Evolutionary conservation across 2,113 vertebrate genomes (phyloP).

Genomic region (Zosterops hypoxanthus): DNA sequence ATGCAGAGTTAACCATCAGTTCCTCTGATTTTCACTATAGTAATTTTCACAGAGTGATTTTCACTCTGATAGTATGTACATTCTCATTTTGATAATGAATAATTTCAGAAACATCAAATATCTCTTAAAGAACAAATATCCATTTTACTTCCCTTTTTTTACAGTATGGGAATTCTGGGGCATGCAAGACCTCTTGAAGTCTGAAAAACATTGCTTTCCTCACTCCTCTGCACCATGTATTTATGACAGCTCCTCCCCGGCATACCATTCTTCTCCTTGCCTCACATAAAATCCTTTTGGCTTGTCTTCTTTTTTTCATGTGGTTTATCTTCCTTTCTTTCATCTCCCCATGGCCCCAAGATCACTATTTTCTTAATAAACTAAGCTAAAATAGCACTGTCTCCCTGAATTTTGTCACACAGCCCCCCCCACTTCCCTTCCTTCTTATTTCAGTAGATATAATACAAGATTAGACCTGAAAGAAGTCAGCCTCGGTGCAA

Average conservation of each 20-base stretch:
- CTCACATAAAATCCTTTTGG: background rate
- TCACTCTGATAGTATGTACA: no score
- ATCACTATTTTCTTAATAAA: background rate
- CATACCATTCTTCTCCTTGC: background rate
- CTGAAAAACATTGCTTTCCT: background rate
- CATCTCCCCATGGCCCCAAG: background rate
- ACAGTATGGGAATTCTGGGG: background rate
- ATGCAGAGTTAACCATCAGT: background rate
- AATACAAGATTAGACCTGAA: background rate
- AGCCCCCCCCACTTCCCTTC: fast-evolving
- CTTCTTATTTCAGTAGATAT: background rate
- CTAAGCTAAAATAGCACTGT: background rate
- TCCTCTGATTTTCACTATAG: background rate
- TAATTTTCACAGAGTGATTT: no score
- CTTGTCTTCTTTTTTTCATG: background rate
- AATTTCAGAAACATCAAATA: background rate
- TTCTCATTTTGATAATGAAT: background rate
- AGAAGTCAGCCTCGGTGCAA: background rate
- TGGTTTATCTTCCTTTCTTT: background rate
- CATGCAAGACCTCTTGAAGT: background rate
- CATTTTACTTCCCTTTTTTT: background rate
- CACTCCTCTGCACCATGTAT: background rate
- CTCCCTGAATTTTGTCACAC: background rate
- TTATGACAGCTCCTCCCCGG: background rate
- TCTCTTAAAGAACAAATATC: background rate